Evolutionary conservation across 2,888 invertebrate genomes (phyloP).

Genomic region (Cotesia congregata): DNA sequence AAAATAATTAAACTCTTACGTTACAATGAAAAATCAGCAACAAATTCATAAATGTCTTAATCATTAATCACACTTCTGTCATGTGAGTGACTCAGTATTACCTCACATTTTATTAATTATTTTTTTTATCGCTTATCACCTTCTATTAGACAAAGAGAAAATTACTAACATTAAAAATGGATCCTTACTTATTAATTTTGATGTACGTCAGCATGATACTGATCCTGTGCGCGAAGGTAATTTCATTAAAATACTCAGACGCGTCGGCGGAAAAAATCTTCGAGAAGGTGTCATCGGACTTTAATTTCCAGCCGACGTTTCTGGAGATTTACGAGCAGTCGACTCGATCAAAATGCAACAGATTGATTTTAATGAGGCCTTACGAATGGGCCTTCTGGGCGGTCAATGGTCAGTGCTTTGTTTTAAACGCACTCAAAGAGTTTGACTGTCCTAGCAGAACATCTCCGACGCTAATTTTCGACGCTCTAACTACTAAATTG

Average conservation of each 20-base stretch:
- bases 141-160: not conserved
- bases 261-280: not conserved
- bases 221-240: not conserved
- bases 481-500: not conserved
- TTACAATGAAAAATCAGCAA: not conserved
- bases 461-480: not conserved
- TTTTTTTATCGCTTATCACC: not conserved
- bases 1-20: not conserved
- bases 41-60: not conserved
- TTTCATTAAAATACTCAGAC: not conserved
- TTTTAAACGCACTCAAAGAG: not conserved
- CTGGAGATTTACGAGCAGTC: slow-evolving; percentile 5
- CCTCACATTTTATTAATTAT: not conserved
- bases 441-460: not conserved
- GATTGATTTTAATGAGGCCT: not conserved
- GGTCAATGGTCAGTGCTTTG: not conserved
- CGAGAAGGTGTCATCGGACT: not conserved
- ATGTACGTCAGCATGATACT: not conserved
- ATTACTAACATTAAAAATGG: not conserved
- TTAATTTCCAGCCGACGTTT: not conserved
- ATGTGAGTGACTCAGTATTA: not conserved
- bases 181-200: not conserved
- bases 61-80: not conserved
- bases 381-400: slow-evolving; percentile 3
- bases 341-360: not conserved